Evolutionary conservation across 2,113 vertebrate species (phyloP), one percentile per base, ranked within the genome.

Genomic region (Paramisgurnus dabryanus): DNA sequence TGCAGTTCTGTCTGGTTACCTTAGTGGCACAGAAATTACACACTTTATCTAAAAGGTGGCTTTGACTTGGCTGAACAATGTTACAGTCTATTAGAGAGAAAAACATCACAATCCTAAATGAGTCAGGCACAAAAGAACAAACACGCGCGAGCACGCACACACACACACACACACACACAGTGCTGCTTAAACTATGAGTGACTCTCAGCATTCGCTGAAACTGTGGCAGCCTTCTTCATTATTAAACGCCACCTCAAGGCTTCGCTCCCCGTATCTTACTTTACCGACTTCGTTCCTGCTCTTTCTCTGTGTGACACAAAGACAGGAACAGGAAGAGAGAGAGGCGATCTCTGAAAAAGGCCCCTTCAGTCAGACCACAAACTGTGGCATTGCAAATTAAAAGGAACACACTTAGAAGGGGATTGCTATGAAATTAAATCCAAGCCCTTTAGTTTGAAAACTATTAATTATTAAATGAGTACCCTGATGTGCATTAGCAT

Each of bases 131-230:
- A 55, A 1, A 69, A 69, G 60, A 47, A 9, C 17, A 67, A 10
- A 50, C 11, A 67, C 45, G 67, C 49, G 61, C 27, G 55, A 12
- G 0, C 27, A 3, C 27, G 1, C 27, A 3, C 27, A 3, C 27
- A 3, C 27, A 34, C 27, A 34, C 3, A 3, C 27, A 34, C 27
- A 34, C 27, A 34, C 27, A 34, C 27, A 34, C 27, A 34, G 69
- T 81, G 69, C 85, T 84, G 85, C 85, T 83, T 55, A 85, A 87
- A 88, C 80, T 86, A 72, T 47, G 53, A 6, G 57, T 80, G 73
- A 71, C 73, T 83, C 84, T 83, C 81, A 86, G 84, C 70, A 76
- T 76, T 78, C 72, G n/a, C 41, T 82, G 84, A 91, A 89, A 81
- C 61, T 27, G 10, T 79, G 55, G 81, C 82, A 78, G 77, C 75